These are phyloP conservation scores for Heteronetta atricapilla DNA, from an alignment of 2,113 vertebrate species.

Conservation along the genomic window DNA sequence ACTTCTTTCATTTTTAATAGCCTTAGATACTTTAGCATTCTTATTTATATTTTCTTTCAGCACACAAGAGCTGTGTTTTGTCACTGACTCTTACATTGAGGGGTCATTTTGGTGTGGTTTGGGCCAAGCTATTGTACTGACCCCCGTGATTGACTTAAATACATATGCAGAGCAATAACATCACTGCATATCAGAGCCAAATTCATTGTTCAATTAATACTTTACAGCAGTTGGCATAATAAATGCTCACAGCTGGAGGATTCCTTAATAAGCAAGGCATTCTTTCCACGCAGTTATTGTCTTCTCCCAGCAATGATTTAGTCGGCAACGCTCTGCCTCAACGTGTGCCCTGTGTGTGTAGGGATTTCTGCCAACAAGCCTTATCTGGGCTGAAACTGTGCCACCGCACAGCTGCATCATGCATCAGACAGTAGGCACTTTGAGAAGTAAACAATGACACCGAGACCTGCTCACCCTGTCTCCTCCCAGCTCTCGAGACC, in stretches of 20 bases:
- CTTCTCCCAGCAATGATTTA: conserved; percentile 45
- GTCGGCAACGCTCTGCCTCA: not conserved
- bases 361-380: not conserved
- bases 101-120: not conserved
- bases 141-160: conserved; percentile 1
- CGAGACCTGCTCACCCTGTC: not conserved
- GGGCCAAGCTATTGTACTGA: not conserved
- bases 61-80: not conserved
- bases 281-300: conserved; percentile 48
- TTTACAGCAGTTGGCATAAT: not conserved
- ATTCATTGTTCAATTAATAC: conserved; percentile 28
- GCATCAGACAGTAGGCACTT: conserved; percentile 39
- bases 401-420: conserved; percentile 29
- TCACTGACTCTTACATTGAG: not conserved
- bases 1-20: not conserved
- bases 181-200: conserved; percentile 9
- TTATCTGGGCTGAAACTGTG: conserved; percentile 2
- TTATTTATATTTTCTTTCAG: not conserved
- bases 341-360: conserved; percentile 23
- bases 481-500: not conserved
- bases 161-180: conserved; percentile 11
- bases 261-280: conserved; percentile 41
- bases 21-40: not conserved
- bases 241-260: conserved; percentile 45
- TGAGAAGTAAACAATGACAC: conserved; percentile 51